A percentile compares a stretch with the other conserved stretches of the same genome.
These are phyloP conservation scores for Macquaria ambigua DNA, from an alignment of 2,113 vertebrate species.

Conservation along the genomic window DNA sequence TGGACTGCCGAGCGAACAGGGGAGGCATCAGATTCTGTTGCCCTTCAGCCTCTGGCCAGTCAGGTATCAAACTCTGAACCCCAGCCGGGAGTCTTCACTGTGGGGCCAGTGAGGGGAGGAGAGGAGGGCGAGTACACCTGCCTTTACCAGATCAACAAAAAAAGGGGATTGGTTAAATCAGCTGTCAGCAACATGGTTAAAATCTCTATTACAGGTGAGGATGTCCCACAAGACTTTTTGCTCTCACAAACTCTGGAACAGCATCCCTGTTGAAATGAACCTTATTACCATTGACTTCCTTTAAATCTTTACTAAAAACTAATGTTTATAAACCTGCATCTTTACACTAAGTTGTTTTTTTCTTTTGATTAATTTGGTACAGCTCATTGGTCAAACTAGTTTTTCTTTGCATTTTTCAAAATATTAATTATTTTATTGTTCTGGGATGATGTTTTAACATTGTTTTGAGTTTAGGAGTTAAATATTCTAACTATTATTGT, in stretches of 20 bases:
- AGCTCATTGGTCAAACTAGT: not conserved
- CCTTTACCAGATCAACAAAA: conserved; percentile 68
- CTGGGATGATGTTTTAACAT: not conserved
- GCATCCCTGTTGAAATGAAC: not conserved
- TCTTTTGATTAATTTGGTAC: not conserved
- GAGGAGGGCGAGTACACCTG: conserved; percentile 79
- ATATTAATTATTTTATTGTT: not conserved
- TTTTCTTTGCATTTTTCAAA: not conserved
- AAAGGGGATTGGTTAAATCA: conserved; percentile 65
- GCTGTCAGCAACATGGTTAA: conserved; percentile 69
- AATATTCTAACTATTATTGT: not conserved
- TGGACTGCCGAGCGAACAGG: not conserved
- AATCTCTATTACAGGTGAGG: conserved; percentile 71
- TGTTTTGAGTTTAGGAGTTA: not conserved
- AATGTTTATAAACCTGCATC: not conserved
- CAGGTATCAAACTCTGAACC: conserved; percentile 35
- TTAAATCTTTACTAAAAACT: not conserved
- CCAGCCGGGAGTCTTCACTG: conserved; percentile 63
- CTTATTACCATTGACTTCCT: not conserved
- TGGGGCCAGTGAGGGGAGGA: conserved; percentile 69
- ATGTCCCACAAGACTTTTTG: not conserved
- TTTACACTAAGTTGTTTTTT: not conserved
- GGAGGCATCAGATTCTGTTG: not conserved
- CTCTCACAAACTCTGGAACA: not conserved
- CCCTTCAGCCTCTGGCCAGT: conserved; percentile 25